Conservation (phyloP, 92 coral and sea anemone species). For the Diadumene lineata region DNA sequence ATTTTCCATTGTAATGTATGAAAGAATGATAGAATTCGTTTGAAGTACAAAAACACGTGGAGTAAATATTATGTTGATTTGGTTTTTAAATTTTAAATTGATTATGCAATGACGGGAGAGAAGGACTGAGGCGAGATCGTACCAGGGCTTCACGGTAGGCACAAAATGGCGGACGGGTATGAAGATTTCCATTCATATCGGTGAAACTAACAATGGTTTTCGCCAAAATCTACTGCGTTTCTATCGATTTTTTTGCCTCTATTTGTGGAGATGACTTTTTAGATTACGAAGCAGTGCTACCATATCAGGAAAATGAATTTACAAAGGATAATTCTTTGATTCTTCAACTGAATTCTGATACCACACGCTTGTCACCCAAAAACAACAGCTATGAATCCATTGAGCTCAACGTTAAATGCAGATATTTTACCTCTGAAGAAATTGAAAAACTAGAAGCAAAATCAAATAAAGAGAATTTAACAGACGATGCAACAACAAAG, state of each 20-base stretch:
- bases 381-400: background rate
- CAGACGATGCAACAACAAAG: conserved; percentile 5
- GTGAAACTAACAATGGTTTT: background rate
- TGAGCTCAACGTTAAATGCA: conserved; percentile 4
- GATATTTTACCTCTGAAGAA: conserved; percentile 8
- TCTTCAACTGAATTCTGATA: background rate
- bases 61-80: background rate
- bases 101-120: background rate
- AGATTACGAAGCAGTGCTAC: conserved; percentile 12
- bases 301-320: conserved; percentile 12
- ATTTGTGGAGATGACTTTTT: background rate
- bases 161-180: conserved; percentile 5
- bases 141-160: conserved; percentile 17
- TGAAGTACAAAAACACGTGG: background rate
- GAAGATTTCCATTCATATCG: background rate
- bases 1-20: conserved; percentile 8
- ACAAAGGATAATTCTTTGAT: conserved; percentile 9
- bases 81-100: background rate
- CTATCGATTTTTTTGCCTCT: conserved; percentile 15
- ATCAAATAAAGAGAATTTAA: conserved; percentile 10
- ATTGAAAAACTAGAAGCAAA: conserved; percentile 24
- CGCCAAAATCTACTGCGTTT: conserved; percentile 27
- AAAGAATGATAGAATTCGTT: background rate
- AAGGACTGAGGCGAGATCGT: conserved; percentile 1
- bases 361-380: background rate